Evolutionary conservation across 2,113 vertebrate genomes (phyloP), one percentile per base, ranked within the genome.

Genomic region (Scolopax mira): DNA sequence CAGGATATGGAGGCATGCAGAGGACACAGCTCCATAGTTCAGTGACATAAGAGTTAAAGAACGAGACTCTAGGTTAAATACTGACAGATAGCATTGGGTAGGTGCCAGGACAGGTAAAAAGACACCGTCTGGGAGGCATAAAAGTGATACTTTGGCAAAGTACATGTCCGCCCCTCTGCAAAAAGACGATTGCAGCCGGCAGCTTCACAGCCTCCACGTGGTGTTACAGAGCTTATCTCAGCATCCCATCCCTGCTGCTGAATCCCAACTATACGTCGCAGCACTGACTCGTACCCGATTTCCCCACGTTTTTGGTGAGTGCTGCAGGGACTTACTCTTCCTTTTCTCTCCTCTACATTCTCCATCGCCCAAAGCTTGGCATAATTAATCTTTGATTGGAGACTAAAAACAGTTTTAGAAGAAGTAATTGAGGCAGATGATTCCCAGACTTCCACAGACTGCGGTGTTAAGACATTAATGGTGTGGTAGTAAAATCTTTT

Each of bases 341-440:
- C 27, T 66, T n/a, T 77, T 46, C 64, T 35, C 41, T 79, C 35
- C 58, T 93, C 25, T 42, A 44, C 49, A 70, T 41, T 24, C 52
- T 72, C 71, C 64, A 35, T 4, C 27, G 42, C 24, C 57, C 48
- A 81, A 84, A 93, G 48, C 3, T 24, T 92, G 65, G 55, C 80
- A 67, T 84, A 84, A 89, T 71, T 92, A 88, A 74, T 79, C 71
- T 92, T 89, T 90, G 52, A 90, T 81, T 75, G 79, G 49, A 79
- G 48, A 90, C 90, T 90, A 81, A 84, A 92, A 89, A 69, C 25
- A 60, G 27, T 35, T 93, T 89, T 67, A 81, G 77, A 81, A 80
- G 27, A 70, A 82, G 30, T 22, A 64, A 78, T 54, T 0, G 4
- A 89, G 80, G 84, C 69, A 95, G 65, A 67, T 67, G 52, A 52